phyloP scores from a whole-genome alignment of 2,888 invertebrate species.

The Sinohyriopsis cumingii region DNA sequence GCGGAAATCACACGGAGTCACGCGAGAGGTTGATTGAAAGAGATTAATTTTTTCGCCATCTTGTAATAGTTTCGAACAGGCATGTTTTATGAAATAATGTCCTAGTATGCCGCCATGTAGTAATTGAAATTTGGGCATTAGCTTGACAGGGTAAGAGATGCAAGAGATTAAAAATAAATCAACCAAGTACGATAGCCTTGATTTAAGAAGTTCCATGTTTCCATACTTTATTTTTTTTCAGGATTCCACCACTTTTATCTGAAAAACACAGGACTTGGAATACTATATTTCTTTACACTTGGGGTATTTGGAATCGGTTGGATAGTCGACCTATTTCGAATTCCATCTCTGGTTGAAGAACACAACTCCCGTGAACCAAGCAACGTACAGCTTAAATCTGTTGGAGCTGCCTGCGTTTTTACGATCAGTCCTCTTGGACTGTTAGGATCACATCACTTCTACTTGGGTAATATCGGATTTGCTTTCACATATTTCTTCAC shows the following conservation, averaged over 20 bases:
- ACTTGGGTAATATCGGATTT: conserved; percentile 37
- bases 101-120: too few relatives aligned
- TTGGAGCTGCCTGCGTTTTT: conserved; percentile 35
- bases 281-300: conserved; percentile 28
- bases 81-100: too few relatives aligned
- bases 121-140: too few relatives aligned
- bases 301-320: conserved; percentile 35
- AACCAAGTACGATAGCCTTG: too few relatives aligned
- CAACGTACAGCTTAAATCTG: conserved; percentile 13
- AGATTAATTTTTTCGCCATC: too few relatives aligned
- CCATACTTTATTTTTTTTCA: neutral
- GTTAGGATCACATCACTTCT: conserved; percentile 52
- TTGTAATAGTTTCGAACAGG: too few relatives aligned
- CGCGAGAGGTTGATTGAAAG: too few relatives aligned
- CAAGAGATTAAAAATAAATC: too few relatives aligned
- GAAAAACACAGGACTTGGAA: conserved; percentile 13
- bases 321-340: neutral
- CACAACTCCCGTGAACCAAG: neutral
- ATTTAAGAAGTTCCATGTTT: too few relatives aligned
- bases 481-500: conserved; percentile 49
- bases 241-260: conserved; percentile 46
- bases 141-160: too few relatives aligned
- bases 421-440: conserved; percentile 40
- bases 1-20: too few relatives aligned
- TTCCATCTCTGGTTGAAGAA: neutral